These are phyloP conservation scores for Andrena camellia DNA, from an alignment of 2,888 invertebrate genomes.

Conservation along the genomic window DNA sequence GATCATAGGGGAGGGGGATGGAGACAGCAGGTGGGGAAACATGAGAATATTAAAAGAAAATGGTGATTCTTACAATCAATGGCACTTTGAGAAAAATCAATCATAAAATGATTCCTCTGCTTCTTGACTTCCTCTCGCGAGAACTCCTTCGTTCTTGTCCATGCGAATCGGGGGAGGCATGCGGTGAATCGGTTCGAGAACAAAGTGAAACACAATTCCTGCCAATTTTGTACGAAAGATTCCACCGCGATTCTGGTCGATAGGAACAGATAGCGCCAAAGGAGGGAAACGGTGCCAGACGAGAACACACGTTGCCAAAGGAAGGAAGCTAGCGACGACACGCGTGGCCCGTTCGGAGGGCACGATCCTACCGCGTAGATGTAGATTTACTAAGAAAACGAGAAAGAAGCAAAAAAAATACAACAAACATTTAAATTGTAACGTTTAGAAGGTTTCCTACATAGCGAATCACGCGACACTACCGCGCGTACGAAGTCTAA, in stretches of 20 bases:
- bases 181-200: conserved; percentile 31
- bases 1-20: no score
- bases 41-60: no score
- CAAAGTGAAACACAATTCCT: conserved; percentile 46
- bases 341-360: conserved; percentile 35
- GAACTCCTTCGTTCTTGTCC: background rate
- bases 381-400: conserved; percentile 61
- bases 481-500: conserved; percentile 47
- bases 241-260: conserved; percentile 37
- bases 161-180: background rate
- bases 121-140: background rate
- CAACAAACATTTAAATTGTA: conserved; percentile 62
- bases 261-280: conserved; percentile 31
- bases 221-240: conserved; percentile 59
- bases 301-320: conserved; percentile 45
- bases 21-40: no score
- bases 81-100: background rate
- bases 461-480: conserved; percentile 50
- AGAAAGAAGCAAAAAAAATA: background rate
- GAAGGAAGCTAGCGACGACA: conserved; percentile 26
- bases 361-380: conserved; percentile 65
- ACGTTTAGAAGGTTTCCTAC: conserved; percentile 70
- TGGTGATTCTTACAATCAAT: no score
- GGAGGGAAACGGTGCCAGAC: conserved; percentile 34
- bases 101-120: background rate